Conservation (phyloP, 2,113 vertebrate genomes). For the Mus musculus region GRCm39 chr4:120674501-120675000, state of each 20-base stretch:
- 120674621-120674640: conserved; percentile 70
- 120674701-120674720: not conserved
- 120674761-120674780: conserved; percentile 38
- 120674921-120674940: conserved; percentile 22
- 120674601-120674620: conserved; percentile 48
- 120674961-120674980: conserved; percentile 51
- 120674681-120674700: conserved; percentile 24
- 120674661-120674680: conserved; percentile 47
- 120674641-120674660: conserved; percentile 33
- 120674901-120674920: conserved; percentile 34
- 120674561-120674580: conserved; percentile 63
- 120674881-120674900: conserved; percentile 24
- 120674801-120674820: conserved; percentile 40
- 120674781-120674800: not conserved
- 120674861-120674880: conserved; percentile 30
- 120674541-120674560: conserved; percentile 66
- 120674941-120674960: conserved; percentile 30
- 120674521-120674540: conserved; percentile 68
- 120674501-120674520: conserved; percentile 34
- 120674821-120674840: conserved; percentile 4
- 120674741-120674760: conserved; percentile 28
- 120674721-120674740: conserved; percentile 37
- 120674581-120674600: conserved; percentile 64
- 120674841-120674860: conserved; percentile 33
- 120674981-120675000: conserved; percentile 43